A percentile compares a stretch with the other conserved stretches of the same genome.
Conservation (phyloP, 2,888 invertebrate genomes). For the Diarsia mendica region DNA sequence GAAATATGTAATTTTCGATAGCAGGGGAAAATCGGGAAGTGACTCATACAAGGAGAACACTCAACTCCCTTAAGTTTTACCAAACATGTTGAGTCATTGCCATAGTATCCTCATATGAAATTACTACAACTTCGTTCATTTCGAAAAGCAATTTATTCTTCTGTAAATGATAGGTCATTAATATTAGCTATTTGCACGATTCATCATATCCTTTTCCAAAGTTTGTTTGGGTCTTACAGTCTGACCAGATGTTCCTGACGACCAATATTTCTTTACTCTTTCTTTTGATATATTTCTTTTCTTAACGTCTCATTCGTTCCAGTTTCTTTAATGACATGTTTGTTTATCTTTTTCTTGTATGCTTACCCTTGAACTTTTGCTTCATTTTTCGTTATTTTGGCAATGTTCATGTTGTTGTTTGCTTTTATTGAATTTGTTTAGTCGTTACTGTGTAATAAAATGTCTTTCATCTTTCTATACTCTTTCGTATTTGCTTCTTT, state of each 20-base stretch:
- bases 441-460: conserved; percentile 12
- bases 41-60: not conserved
- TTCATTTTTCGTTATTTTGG: conserved; percentile 27
- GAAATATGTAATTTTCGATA: not conserved
- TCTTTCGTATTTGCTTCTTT: conserved; percentile 1
- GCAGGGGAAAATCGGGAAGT: not conserved
- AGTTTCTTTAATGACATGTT: conserved; percentile 39
- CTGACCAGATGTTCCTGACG: conserved; percentile 35
- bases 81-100: conserved; percentile 17
- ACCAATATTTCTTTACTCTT: conserved; percentile 39
- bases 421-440: conserved; percentile 24
- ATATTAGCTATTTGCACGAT: conserved; percentile 4
- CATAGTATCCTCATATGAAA: not conserved
- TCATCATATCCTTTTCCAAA: conserved; percentile 32
- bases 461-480: conserved; percentile 23
- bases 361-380: conserved; percentile 49
- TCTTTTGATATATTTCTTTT: conserved; percentile 42
- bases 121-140: conserved; percentile 10
- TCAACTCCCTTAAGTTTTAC: not conserved
- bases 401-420: conserved; percentile 30
- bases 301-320: conserved; percentile 8
- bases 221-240: conserved; percentile 28
- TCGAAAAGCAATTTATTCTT: conserved; percentile 29
- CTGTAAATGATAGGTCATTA: conserved; percentile 10
- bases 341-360: conserved; percentile 19